Base-by-base conservation (phyloP, 2,797 vertebrate species). In the Chaetophractus vellerosus region DNA sequence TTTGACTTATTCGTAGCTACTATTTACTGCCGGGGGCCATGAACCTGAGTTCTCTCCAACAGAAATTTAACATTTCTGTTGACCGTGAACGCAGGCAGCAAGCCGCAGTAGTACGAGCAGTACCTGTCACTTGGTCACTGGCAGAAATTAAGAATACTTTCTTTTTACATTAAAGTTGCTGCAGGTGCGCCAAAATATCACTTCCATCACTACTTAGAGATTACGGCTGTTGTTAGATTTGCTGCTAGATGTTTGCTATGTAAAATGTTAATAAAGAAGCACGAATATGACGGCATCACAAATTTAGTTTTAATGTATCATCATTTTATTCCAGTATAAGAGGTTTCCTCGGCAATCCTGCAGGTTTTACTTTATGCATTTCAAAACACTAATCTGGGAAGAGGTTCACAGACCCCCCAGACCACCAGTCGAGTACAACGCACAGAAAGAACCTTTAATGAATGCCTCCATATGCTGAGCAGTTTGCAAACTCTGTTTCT, bases 81-180 rank as follows among this genome's bases (percentile, higher is more conserved):
- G 0, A 6, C 14, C 10, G 16, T 15, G 69, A 88, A n/a, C 21
- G 6, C 0, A 14, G 78, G 79, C 50, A 6, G 45, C 36, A 28
- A 8, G 9, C 23, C 66, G 74, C 59, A 36, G 63, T 0, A 0
- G 2, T 9, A 0, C 12, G 9, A 19, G 50, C 55, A 1, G 19
- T 9, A 45, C 55, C 33, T 0, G 21, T 8, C 41, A 52, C 74
- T 45, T 23, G 4, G 31, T 63, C 64, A 16, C 26, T 45, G 18
- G 3, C 7, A 26, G 71, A 86, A 82, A 64, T 69, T 41, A 57
- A 48, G 64, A 33, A 31, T 14, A 26, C 31, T 45, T 69, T 57
- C 91, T 45, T 9, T 26, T 55, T 38, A 26, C 23, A 21, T 21
- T 24, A 4, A 71, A 52, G 52, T 33, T 24, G 45, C 1, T 4